phyloP scores from a whole-genome alignment of 2,797 vertebrate species.

The Sebastiscus albofasciatus region DNA sequence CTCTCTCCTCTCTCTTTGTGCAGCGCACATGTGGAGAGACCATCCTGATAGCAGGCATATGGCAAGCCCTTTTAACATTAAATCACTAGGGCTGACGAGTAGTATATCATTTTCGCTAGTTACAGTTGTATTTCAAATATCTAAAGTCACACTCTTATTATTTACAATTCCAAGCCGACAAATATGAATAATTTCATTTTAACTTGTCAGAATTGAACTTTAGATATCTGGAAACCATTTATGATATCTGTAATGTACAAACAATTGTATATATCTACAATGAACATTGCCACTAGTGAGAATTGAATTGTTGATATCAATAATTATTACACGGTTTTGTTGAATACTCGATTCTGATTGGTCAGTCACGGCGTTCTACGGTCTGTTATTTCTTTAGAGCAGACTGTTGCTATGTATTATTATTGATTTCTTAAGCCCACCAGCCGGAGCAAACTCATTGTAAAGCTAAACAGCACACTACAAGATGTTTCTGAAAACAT shows the following conservation, averaged over 20 bases:
- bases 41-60: not conserved
- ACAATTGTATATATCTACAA: not conserved
- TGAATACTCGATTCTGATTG: too few species aligned
- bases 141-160: not conserved
- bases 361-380: too few species aligned
- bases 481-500: too few species aligned
- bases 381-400: too few species aligned
- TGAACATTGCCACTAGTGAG: not conserved
- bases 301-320: not conserved
- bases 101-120: not conserved
- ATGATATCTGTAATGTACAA: too few species aligned
- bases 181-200: not conserved
- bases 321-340: too few species aligned
- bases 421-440: too few species aligned
- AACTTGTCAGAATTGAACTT: not conserved
- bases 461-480: too few species aligned
- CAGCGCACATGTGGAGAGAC: not conserved
- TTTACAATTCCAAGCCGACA: not conserved
- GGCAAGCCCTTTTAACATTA: not conserved
- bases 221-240: not conserved
- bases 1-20: not conserved
- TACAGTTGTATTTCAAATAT: not conserved
- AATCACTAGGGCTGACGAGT: not conserved
- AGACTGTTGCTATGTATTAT: too few species aligned
- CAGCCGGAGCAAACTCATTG: too few species aligned